A percentile compares a stretch with the other conserved stretches of the same genome.
Evolutionary conservation across 2,113 vertebrate species (phyloP).

Genomic region (Pseudolaguvia tuberculata): DNA sequence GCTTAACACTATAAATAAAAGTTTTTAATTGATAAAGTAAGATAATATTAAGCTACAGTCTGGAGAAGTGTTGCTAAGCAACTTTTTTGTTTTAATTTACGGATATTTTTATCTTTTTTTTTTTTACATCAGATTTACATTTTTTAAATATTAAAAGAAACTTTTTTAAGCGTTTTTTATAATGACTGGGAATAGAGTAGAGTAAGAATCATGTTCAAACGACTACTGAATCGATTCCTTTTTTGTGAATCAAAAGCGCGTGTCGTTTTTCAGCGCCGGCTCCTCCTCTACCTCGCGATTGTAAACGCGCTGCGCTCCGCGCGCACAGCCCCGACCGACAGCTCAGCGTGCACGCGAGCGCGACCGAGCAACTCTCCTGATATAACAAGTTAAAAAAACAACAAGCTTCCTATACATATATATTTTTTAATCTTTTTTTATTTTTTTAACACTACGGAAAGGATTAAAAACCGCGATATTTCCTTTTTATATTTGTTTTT

Average conservation of each 20-base stretch:
- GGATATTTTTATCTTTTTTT: too few species aligned
- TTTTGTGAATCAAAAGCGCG: slow-evolving; percentile 1
- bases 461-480: slow-evolving; percentile 1
- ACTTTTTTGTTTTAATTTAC: too few species aligned
- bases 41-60: too few species aligned
- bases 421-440: not conserved
- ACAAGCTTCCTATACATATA: not conserved
- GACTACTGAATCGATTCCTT: not conserved
- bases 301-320: slow-evolving; percentile 19
- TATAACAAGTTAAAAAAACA: not conserved
- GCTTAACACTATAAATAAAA: too few species aligned
- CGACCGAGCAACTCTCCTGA: not conserved
- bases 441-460: not conserved
- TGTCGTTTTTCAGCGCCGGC: slow-evolving; percentile 10
- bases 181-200: too few species aligned
- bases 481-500: not conserved
- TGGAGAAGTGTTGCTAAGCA: too few species aligned
- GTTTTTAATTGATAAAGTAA: too few species aligned
- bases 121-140: too few species aligned
- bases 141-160: too few species aligned
- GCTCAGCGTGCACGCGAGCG: slow-evolving; percentile 22
- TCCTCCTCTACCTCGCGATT: slow-evolving; percentile 26
- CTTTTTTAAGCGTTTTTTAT: too few species aligned
- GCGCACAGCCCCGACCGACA: slow-evolving; percentile 67
- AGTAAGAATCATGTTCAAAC: not conserved